A percentile compares a stretch with the other conserved stretches of the same genome.
Evolutionary conservation across 2,113 vertebrate genomes (phyloP).

Genomic region (Caretta caretta): DNA sequence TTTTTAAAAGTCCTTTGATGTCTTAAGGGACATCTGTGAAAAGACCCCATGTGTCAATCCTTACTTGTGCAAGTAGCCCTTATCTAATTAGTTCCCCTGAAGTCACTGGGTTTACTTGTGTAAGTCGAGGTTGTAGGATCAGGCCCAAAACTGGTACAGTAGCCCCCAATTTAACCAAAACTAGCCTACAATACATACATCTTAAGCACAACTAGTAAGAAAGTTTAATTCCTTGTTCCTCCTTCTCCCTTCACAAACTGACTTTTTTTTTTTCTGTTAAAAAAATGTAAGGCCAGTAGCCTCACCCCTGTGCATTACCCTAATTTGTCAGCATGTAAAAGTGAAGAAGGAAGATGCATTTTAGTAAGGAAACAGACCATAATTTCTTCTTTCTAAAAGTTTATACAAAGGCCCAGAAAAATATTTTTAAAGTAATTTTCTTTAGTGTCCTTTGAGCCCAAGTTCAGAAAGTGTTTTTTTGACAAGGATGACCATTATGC

Average conservation of each 20-base stretch:
- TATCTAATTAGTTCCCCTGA: not conserved
- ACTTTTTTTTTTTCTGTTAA: not conserved
- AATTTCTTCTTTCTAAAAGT: not conserved
- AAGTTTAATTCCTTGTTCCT: not conserved
- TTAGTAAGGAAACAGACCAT: not conserved
- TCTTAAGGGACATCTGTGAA: not conserved
- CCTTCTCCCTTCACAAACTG: not conserved
- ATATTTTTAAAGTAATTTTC: not conserved
- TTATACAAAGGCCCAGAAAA: not conserved
- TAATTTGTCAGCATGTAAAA: not conserved
- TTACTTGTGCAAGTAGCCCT: not conserved
- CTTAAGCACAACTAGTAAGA: rapidly evolving
- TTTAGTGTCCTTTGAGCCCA: not conserved
- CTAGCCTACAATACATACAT: not conserved
- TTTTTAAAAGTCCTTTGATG: not conserved
- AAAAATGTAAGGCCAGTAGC: not conserved
- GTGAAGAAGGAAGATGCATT: not conserved
- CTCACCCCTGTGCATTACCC: rapidly evolving
- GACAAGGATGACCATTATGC: not conserved
- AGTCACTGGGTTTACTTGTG: not conserved
- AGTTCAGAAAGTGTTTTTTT: not conserved
- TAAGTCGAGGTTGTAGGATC: not conserved
- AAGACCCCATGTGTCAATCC: not conserved
- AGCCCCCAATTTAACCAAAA: not conserved
- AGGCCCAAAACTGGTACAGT: not conserved